A percentile compares a stretch with the other conserved stretches of the same genome.
These are phyloP conservation scores for Rhagium mordax DNA, from an alignment of 2,888 invertebrate species.

Conservation along the genomic window DNA sequence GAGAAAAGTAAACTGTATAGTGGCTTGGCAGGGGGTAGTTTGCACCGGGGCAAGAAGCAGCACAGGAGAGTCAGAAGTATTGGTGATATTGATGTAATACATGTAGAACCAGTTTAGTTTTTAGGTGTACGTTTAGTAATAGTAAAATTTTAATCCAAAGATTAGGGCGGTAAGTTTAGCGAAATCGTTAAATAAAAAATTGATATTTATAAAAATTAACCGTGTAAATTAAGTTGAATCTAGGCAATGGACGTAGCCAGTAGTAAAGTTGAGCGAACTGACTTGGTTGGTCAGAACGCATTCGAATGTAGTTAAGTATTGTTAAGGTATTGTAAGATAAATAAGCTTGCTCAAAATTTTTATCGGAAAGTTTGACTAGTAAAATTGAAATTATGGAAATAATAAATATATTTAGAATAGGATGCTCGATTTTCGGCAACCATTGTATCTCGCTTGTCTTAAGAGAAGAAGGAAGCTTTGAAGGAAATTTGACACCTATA, in stretches of 20 bases:
- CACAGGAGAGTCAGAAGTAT: constrained; percentile 82
- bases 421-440: too few relatives aligned
- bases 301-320: neutral
- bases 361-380: neutral
- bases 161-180: neutral
- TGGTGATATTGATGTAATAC: constrained; percentile 80
- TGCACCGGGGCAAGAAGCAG: constrained; percentile 71
- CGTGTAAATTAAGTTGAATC: neutral
- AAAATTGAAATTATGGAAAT: neutral
- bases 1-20: constrained; percentile 48
- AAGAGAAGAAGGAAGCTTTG: too few relatives aligned
- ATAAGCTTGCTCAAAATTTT: neutral
- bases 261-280: neutral
- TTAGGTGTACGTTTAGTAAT: neutral
- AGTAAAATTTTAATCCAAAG: neutral
- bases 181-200: neutral
- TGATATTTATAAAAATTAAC: neutral
- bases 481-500: too few relatives aligned
- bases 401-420: too few relatives aligned
- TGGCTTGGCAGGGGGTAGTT: constrained; percentile 69
- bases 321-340: neutral
- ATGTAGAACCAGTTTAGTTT: constrained; percentile 45
- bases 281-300: neutral
- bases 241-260: neutral
- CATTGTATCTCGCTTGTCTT: too few relatives aligned